Evolutionary conservation across 2,113 vertebrate genomes (phyloP).

Genomic region (Daphoenositta chrysoptera): DNA sequence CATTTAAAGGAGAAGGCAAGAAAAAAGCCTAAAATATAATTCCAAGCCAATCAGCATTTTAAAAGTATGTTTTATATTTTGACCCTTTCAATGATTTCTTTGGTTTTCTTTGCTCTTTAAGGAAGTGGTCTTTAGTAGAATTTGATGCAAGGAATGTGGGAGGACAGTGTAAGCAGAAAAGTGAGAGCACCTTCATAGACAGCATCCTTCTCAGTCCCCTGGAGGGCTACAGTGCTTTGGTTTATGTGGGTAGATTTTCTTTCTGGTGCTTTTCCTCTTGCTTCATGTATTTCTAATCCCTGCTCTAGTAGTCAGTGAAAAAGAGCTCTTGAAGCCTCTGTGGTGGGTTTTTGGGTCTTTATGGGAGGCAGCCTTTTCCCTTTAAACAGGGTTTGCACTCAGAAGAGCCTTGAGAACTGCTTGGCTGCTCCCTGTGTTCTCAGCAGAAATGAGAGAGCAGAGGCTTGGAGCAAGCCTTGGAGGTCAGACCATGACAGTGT

Average conservation of each 20-base stretch:
- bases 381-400: not conserved
- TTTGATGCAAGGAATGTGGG: not conserved
- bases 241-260: not conserved
- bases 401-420: not conserved
- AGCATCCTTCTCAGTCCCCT: not conserved
- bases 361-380: not conserved
- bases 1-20: not conserved
- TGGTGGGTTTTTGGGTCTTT: not conserved
- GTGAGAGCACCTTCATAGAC: not conserved
- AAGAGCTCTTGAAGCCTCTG: not conserved
- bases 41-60: not conserved
- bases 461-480: not conserved
- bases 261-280: not conserved
- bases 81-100: not conserved
- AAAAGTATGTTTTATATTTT: not conserved
- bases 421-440: not conserved
- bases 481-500: not conserved
- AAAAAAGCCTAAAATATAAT: not conserved
- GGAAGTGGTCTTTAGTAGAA: not conserved
- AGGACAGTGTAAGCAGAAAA: not conserved
- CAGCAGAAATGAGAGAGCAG: not conserved
- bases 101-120: not conserved
- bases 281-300: not conserved
- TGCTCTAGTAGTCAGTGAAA: not conserved
- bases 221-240: not conserved